Base-by-base conservation (phyloP, 2,113 vertebrate genomes). In the Catharus minimus region DNA sequence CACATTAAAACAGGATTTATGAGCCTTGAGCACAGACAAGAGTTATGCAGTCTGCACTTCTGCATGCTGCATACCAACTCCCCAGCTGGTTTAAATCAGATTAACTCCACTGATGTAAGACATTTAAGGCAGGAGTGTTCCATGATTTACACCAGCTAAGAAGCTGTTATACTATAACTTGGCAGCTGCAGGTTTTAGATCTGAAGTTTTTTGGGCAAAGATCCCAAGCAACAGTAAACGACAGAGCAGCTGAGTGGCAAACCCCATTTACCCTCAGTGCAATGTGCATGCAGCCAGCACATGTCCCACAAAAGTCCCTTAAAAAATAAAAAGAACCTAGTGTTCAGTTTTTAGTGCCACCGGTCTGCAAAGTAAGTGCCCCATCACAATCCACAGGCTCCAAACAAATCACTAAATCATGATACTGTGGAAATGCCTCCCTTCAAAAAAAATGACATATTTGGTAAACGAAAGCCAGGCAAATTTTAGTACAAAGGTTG, bases 11-110 rank as follows among this genome's bases (percentile, higher is more conserved):
- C 0, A 9, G 52, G 82, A 95, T 94, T 94, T 95, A 94, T 74
- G 88, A 89, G 90, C 86, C 60, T 60, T 1, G 5, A 89, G 85
- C 88, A 75, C 73, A 92, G 88, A 77, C 88, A 86, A 86, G 88
- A 91, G 85, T 92, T 94, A 92, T 17, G 90, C 92, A 89, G 92
- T 80, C 85, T 77, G 82, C 67, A 85, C 89, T 91, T 82, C 82
- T 86, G 91, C 28, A 56, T 5, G 15, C 90, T 88, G 91, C 94
- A 95, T 94, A 94, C 93, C 92, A 91, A 86, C 39, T 83, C 75
- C 88, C 68, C 76, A 94, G 92, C 85, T 95, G 90, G 68, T 88
- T 94, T 95, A 94, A 95, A 95, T 96, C 93, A 95, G 81, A 88
- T 94, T 95, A 94, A 92, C 68, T 96, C 88, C 60, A 77, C 88